These are phyloP conservation scores for Gasterosteus aculeatus DNA, from an alignment of 2,113 vertebrate species.

Conservation along the genomic window DNA sequence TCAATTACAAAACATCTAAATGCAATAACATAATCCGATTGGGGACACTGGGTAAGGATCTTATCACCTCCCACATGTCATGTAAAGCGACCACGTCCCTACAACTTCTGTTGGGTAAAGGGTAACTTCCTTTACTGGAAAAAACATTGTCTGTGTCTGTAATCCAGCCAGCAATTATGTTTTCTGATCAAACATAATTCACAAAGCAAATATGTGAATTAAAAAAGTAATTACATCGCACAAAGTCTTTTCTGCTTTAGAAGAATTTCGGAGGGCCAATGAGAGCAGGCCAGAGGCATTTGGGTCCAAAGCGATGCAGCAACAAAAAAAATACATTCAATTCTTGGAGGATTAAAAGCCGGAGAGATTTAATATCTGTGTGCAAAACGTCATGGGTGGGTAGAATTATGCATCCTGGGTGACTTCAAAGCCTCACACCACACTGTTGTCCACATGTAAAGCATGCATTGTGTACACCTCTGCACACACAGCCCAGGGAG, in stretches of 20 bases:
- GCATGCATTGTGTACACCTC: background rate
- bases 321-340: slow-evolving; percentile 5
- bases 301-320: background rate
- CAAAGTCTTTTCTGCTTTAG: slow-evolving; percentile 9
- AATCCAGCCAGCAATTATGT: slow-evolving; percentile 19
- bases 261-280: background rate
- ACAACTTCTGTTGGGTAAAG: background rate
- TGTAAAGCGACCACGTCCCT: background rate
- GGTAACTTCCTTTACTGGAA: background rate
- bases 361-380: slow-evolving; percentile 33
- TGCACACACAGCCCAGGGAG: slow-evolving; percentile 9
- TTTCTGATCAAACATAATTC: background rate
- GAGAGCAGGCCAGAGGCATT: slow-evolving; percentile 8
- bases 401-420: slow-evolving; percentile 36
- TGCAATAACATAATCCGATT: background rate
- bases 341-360: slow-evolving; percentile 25
- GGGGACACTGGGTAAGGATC: background rate
- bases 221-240: slow-evolving; percentile 16
- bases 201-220: slow-evolving; percentile 10
- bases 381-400: slow-evolving; percentile 14
- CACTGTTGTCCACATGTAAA: slow-evolving; percentile 34
- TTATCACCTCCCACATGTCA: background rate
- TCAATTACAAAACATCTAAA: background rate
- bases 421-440: slow-evolving; percentile 12
- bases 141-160: background rate